Base-by-base conservation (phyloP, 1,140 invertebrate species). In the Ladona fulva region DNA sequence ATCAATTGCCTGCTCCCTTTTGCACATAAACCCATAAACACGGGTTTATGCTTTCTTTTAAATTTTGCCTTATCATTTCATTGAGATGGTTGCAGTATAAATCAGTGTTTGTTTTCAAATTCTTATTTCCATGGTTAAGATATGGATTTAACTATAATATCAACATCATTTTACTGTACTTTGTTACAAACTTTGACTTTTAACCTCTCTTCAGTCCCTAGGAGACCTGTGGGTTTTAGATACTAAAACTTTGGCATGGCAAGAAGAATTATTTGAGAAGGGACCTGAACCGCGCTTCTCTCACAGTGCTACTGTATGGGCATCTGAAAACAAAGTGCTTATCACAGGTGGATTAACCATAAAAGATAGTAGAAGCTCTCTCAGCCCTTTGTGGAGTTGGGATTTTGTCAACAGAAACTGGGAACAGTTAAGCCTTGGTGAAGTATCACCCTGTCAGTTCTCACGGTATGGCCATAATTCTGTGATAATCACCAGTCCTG, bases 341-440 rank as follows among this genome's bases (percentile, higher is more conserved):
- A 77, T 88, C 73, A 80, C 82, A 74, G 85, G 87, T 66, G 87
- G 87, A 1, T 78, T 87, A 24, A 79, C 81, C 77, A 52, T 76
- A 59, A 78, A 83, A 52, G 52, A 22, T 81, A 84, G 77, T 66
- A 12, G 1, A 19, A 76, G 77, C 74, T 84, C 83, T 66, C 77
- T 84, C 6, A 79, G 78, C 76, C 82, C 81, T 74, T 80, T 86
- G 0, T 82, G 84, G 81, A 74, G 81, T 16, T 81, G 85, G 25
- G 80, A 85, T 77, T 6, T 82, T 37, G 78, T 79, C 29, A 81
- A 79, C 42, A 74, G 75, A 11, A 75, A 73, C n/a, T 85, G 83
- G 83, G 79, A 76, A 66, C 74, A 79, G 75, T 44, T 83, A 24
- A 11, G 77, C 1, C 24, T 82, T 66, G 73, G 52, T 25, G 81